Base-by-base conservation (phyloP, 2,888 invertebrate genomes). In the Urechis unicinctus region DNA sequence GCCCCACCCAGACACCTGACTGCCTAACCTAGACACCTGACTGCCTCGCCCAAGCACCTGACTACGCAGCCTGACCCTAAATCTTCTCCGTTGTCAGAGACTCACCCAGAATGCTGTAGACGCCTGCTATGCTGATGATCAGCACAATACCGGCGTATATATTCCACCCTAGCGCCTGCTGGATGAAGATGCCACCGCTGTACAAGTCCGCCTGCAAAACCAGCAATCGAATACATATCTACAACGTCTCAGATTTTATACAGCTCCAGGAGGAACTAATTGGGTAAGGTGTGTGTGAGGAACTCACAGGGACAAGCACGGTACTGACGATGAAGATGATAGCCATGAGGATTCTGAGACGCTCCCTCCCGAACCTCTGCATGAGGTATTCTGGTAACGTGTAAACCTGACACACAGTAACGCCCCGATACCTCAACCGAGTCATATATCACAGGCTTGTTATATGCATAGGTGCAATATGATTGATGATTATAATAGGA, bases 121-220 rank as follows among this genome's bases (percentile, higher is more conserved):
- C 28, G 3, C 68, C 70, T 2, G 64, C 54, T 6, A 75, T 67
- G 0, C 75, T 63, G 1, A 70, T 67, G 0, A 65, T 64, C 13
- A 9, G 17, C 6, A 45, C 6, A 3, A 76, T 70, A 25, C 74
- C 70, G 17, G 72, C 42, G 60, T 75, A 76, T 72, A 74, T 72
- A 62, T 75, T 61, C 80, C 80, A 80, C 22, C 75, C 75, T 6
- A 81, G 64, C 3, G 80, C 75, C 58, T 77, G 69, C 61, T 79
- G 76, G 57, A 81, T 79, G 64, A 81, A 81, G 53, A 81, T 65
- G 1, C 77, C 79, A 2, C 81, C 81, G 13, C 79, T 77, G 64
- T 77, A 81, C 55, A 81, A 70, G 59, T 79, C 77, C 26, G 81
- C 81, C 81, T 81, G 62, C 1, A 21, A n/a, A 45, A 29, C n/a